A percentile compares a stretch with the other conserved stretches of the same genome.
These are phyloP conservation scores for Actenoides lindsayi DNA, from an alignment of 2,113 vertebrate species.

Conservation along the genomic window DNA sequence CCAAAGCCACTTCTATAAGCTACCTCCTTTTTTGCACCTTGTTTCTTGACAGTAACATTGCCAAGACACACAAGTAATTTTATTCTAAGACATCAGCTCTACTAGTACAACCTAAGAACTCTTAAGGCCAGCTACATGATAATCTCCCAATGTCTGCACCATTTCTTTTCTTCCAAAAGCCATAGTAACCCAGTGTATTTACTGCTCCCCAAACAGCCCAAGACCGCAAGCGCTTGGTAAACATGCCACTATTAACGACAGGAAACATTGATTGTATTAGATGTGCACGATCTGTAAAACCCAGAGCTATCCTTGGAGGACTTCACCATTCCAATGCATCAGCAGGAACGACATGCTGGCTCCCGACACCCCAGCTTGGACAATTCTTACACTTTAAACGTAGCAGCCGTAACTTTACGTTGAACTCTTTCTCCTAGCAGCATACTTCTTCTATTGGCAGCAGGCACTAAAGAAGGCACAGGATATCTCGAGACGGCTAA, in stretches of 20 bases:
- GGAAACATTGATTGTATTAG: accelerated
- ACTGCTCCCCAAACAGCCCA: neutral
- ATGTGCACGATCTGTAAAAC: neutral
- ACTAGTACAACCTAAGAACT: neutral
- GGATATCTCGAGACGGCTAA: no score
- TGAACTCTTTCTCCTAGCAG: neutral
- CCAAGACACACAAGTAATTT: neutral
- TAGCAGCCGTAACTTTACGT: neutral
- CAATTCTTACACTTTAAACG: neutral
- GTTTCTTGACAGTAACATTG: neutral
- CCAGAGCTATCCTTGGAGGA: neutral
- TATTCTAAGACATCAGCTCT: neutral
- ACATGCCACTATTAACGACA: neutral
- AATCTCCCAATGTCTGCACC: neutral
- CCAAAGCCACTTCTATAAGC: neutral
- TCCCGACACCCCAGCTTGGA: neutral
- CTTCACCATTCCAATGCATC: neutral
- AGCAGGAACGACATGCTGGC: neutral
- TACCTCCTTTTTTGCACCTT: neutral
- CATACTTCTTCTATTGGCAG: neutral
- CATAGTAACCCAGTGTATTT: accelerated
- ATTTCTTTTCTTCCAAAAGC: neutral
- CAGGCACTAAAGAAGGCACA: accelerated
- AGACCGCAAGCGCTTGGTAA: neutral
- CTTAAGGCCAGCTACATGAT: neutral